These are phyloP conservation scores for Clarias gariepinus DNA, from an alignment of 2,113 vertebrate species.

Conservation along the genomic window DNA sequence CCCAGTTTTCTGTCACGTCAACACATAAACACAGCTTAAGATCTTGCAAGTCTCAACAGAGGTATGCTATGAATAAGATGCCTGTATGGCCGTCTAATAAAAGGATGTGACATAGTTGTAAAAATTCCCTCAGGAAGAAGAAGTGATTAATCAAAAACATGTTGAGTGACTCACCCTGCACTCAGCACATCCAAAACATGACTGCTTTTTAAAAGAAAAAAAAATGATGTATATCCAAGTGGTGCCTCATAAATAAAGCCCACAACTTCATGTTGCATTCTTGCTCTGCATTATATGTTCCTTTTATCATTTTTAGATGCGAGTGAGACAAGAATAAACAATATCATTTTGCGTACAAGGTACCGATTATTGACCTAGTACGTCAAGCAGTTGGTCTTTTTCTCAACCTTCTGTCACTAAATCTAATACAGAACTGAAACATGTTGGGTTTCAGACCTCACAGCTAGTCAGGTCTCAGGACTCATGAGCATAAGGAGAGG, in stretches of 20 bases:
- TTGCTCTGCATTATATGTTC: background rate
- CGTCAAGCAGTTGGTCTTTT: constrained; percentile 42
- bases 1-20: background rate
- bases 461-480: constrained; percentile 55
- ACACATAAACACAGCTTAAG: constrained; percentile 12
- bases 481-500: constrained; percentile 72
- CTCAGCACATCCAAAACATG: constrained; percentile 47
- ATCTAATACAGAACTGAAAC: constrained; percentile 41
- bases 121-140: constrained; percentile 36
- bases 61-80: constrained; percentile 29
- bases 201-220: no score
- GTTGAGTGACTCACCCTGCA: constrained; percentile 62
- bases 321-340: background rate
- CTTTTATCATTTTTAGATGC: background rate
- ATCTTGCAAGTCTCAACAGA: constrained; percentile 21
- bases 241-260: background rate
- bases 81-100: constrained; percentile 52
- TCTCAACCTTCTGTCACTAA: constrained; percentile 48
- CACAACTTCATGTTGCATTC: background rate
- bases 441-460: constrained; percentile 50
- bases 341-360: background rate
- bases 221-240: no score
- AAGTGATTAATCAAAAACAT: constrained; percentile 66
- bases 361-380: constrained; percentile 31
- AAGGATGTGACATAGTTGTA: constrained; percentile 55